Base-by-base conservation (phyloP, 2,888 invertebrate genomes). In the Clepsis dumicolana region DNA sequence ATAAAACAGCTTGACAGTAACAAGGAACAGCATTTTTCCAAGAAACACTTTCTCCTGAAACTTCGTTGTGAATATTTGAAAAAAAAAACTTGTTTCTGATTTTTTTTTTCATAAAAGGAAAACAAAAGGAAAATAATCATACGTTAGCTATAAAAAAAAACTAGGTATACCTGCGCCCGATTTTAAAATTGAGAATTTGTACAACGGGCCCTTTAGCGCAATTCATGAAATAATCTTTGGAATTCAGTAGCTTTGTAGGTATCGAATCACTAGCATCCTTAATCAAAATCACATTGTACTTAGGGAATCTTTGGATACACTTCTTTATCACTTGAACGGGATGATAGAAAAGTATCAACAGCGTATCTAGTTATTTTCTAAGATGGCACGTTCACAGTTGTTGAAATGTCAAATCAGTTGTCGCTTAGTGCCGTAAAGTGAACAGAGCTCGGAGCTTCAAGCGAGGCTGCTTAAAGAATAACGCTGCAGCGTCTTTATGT, bases 191-290 rank as follows among this genome's bases (percentile, higher is more conserved):
- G 50, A 63, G 56, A 57, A 38, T 62, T 67, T 67, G 50, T 67
- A 67, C 56, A 67, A 59, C 21, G 48, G 50, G 62, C 16, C 27
- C 14, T 14, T 24, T 7, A 16, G 27, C 29, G 41, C 16, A 12
- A 10, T 41, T 68, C 59, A 68, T 35, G 50, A 41, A 24, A 44
- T 62, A 29, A 21, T 64, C 68, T 68, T 68, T 68, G 68, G 68
- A 53, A 35, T 59, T 24, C 41, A 25, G 24, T 64, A 68, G 68
- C 68, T 50, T 41, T 64, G 59, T 68, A 68, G 68, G 63, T 61
- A 7, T 56, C 18, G n/a, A n/a, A 10, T 12, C 44, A 56, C 53
- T 48, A 48, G 48, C 3, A 57, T 32, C 27, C 56, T 48, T 35
- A 52, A 57, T 48, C 48, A 57, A 65, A 57, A 54, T 64, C 41